Evolutionary conservation across 1,140 invertebrate species (phyloP).

Genomic region (Argopecten irradians): DNA sequence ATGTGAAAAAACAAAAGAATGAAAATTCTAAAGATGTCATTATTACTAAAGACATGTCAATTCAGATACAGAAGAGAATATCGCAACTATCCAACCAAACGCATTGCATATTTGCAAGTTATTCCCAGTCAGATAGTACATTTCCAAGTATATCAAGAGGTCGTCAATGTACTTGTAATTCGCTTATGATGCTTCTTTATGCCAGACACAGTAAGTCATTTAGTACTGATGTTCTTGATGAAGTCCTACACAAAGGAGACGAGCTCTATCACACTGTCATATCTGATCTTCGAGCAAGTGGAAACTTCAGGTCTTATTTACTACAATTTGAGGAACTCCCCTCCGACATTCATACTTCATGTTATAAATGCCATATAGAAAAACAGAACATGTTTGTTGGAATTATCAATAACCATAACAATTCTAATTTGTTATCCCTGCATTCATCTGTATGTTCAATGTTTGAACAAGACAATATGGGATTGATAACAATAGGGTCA

Average conservation of each 20-base stretch:
- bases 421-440: conserved; percentile 6
- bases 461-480: neutral
- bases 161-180: conserved; percentile 45
- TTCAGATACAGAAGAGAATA: neutral
- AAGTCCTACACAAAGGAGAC: conserved; percentile 35
- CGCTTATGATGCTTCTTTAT: conserved; percentile 27
- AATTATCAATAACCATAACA: neutral
- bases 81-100: neutral
- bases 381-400: conserved; percentile 1
- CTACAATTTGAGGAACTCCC: conserved; percentile 40
- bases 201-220: neutral
- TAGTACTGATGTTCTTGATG: conserved; percentile 19
- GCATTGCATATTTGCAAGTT: neutral
- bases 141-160: conserved; percentile 38
- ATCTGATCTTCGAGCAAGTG: neutral
- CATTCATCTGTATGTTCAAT: neutral
- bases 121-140: neutral
- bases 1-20: no score
- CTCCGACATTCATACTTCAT: neutral
- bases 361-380: neutral
- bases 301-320: neutral
- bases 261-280: conserved; percentile 26
- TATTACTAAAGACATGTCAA: no score
- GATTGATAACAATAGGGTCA: conserved; percentile 35
- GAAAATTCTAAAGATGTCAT: no score